Percentiles rank a stretch among this genome's conserved stretches.
Conservation (phyloP, 1,140 invertebrate genomes). For the Eulimnadia texana region DNA sequence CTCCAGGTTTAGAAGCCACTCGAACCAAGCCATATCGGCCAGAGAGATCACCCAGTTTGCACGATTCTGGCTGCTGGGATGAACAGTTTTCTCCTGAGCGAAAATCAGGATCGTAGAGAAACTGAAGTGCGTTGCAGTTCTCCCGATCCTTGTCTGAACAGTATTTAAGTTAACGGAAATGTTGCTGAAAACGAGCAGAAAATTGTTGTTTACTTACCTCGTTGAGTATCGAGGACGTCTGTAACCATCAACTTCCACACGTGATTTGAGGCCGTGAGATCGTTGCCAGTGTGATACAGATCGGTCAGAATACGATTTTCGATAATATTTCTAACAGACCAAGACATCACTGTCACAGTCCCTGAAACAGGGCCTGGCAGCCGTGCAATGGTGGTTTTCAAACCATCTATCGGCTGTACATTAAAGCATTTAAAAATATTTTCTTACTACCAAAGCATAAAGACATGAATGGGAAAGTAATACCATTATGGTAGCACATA, state of each 20-base stretch:
- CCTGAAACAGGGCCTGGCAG: conserved; percentile 67
- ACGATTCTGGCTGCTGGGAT: conserved; percentile 25
- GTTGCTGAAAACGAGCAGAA: conserved; percentile 11
- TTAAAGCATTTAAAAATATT: conserved; percentile 18
- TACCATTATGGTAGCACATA: conserved; percentile 25
- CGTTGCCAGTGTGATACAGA: conserved; percentile 31
- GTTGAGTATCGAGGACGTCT: conserved; percentile 66
- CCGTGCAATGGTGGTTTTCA: conserved; percentile 63
- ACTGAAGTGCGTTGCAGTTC: conserved; percentile 71
- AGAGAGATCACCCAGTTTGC: conserved; percentile 61
- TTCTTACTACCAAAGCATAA: neutral
- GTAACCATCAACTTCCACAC: conserved; percentile 81
- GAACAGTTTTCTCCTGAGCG: conserved; percentile 37
- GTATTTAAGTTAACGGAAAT: neutral
- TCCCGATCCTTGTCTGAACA: conserved; percentile 26
- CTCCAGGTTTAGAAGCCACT: conserved; percentile 31
- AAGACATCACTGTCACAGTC: conserved; percentile 56
- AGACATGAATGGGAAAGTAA: neutral
- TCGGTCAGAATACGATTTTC: conserved; percentile 59
- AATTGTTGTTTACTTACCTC: conserved; percentile 27
- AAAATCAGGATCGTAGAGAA: conserved; percentile 68
- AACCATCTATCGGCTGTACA: conserved; percentile 47
- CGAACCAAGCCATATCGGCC: conserved; percentile 50
- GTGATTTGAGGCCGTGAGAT: conserved; percentile 43
- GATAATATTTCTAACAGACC: conserved; percentile 45